Evolutionary conservation across 2,888 invertebrate species (phyloP), one percentile per base, ranked within the genome.

Genomic region (Yponomeuta cagnagella): DNA sequence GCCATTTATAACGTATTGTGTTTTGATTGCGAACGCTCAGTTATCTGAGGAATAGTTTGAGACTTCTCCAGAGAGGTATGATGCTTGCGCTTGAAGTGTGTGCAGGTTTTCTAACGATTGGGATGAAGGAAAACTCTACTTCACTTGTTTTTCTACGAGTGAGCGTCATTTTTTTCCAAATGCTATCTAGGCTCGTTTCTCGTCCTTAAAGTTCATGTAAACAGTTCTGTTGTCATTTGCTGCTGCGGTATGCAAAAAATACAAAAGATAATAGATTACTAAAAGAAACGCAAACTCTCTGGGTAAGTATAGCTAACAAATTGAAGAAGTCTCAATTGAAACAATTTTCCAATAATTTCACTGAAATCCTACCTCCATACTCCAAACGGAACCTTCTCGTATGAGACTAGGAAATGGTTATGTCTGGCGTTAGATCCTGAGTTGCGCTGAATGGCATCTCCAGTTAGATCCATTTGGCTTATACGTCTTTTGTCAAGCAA

Each of bases 1-100:
- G 82, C 85, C 80, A 90, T 92, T 87, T 86, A 90, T 90, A 90
- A 89, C 84, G 89, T 89, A 91, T 92, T 92, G 91, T 92, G 85
- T 87, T 90, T 89, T 90, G 91, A 92, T 91, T 87, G 88, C 80
- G 33, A 37, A 58, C 58, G 68, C 68, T 68, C 63, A 52, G 68
- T 70, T 70, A 68, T 70, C 52, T 48, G 65, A 31, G 52, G 70
- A n/a, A 70, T 68, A 63, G 67, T 68, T 68, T 63, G n/a, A 43
- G 15, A 31, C 63, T n/a, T 37, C 37, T 63, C 63, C 15, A 48
- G 48, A 30, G 68, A 68, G 68, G 10, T 52, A 68, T 48, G 68
- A 68, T 52, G 67, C 23, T 10, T 15, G 15, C 6, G 63, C 10
- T 23, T 63, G 63, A 6, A 63, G 66, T 30, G 43, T 5, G 43